Evolutionary conservation across 23 tunicate genomes (phyloP), one percentile per base, ranked within the genome.

Genomic region (Styela clava): DNA sequence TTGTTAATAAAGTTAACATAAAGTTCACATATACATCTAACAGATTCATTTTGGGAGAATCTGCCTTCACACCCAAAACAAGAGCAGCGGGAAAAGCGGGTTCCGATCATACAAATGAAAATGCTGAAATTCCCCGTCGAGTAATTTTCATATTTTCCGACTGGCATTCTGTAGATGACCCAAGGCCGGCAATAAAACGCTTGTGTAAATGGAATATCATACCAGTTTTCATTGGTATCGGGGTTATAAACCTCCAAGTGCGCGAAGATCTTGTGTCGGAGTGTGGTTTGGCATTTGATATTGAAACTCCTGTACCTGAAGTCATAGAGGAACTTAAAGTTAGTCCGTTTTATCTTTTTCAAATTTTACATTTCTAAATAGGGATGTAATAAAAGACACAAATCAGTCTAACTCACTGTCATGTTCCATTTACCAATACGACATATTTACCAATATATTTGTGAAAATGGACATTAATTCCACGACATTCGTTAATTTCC

Each of bases 91-190:
- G 27, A 24, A 36, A 44, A 20, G 65, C 30, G 9, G 25, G 31
- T 20, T 16, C 64, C 27, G 64, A 23, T 25, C 2, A 5, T 16
- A 3, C 34, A 21, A 34, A 26, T 34, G 35, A 71, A 5, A 71
- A 33, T 3, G 35, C 5, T 33, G 35, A 71, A 32, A 3, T 79
- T 24, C 86, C 84, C 5, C 77, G 87, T 56, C 86, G 85, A 62
- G 82, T 83, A 16, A 36, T 91, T 7, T 91, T 91, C 72, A 31
- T 91, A 2, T 83, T 91, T 30, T 74, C 94, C 33, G 97, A 91
- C 84, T 88, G 88, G 20, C 52, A 79, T 33, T 91, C 97, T 16
- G 86, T 86, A 28, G 97, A 91, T 52, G 83, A 91, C 31, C 87
- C 87, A 2, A 79, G 56, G 76, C 91, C 83, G 3, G 85, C 88